Conservation (phyloP, 2,888 invertebrate genomes). For the Synanthedon myopaeformis region DNA sequence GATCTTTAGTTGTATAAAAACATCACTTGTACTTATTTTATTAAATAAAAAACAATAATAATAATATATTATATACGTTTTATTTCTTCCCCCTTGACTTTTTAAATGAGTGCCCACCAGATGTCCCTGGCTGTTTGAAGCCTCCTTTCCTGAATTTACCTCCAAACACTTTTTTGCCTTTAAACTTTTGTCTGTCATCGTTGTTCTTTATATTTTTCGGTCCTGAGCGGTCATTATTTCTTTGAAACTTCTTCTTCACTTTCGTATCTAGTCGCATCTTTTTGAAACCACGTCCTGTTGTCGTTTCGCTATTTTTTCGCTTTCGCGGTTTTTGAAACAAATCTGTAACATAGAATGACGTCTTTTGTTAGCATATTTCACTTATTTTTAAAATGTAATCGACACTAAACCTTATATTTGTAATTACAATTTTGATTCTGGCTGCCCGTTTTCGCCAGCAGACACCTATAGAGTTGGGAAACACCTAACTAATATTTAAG, state of each 20-base stretch:
- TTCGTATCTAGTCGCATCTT: constrained; percentile 58
- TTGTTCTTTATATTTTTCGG: background rate
- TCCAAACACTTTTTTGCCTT: constrained; percentile 47
- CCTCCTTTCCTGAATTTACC: constrained; percentile 42
- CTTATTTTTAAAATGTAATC: too few species aligned
- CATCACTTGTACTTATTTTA: background rate
- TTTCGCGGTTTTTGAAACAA: constrained; percentile 46
- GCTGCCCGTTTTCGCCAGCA: too few species aligned
- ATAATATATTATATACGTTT: constrained; percentile 4
- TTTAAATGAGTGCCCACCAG: constrained; percentile 2
- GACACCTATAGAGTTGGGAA: too few species aligned
- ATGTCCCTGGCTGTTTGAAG: background rate
- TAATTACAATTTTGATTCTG: background rate
- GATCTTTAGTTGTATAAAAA: too few species aligned
- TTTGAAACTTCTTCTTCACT: constrained; percentile 46
- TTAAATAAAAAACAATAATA: background rate
- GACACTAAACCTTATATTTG: too few species aligned
- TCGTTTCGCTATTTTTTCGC: constrained; percentile 40
- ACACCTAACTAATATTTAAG: too few species aligned
- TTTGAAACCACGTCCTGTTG: constrained; percentile 45
- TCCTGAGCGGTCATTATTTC: constrained; percentile 5
- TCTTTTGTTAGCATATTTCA: too few species aligned
- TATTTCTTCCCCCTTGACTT: constrained; percentile 30
- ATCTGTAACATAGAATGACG: constrained; percentile 24
- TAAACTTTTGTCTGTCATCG: constrained; percentile 11